phyloP scores from a whole-genome alignment of 2,797 vertebrate genomes.

The Hemibagrus guttatus region DNA sequence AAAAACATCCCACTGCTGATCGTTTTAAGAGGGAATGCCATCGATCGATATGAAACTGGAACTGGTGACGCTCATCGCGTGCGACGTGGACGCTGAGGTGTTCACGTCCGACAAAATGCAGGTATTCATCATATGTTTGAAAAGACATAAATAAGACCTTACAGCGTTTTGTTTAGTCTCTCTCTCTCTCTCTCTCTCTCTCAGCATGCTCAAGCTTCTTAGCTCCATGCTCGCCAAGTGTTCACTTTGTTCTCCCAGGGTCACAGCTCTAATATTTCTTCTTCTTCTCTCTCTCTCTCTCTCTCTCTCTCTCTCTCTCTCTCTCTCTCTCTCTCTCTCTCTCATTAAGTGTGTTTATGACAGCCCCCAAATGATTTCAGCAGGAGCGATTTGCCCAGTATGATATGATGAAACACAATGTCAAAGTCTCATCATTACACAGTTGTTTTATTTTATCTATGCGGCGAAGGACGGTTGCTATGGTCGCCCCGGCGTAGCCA shows the following conservation, averaged over 20 bases:
- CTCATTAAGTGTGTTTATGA: too few relatives aligned
- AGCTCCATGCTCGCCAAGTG: neutral
- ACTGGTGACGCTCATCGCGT: conserved; percentile 84
- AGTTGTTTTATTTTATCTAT: conserved; percentile 44
- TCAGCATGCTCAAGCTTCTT: neutral
- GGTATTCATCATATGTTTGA: conserved; percentile 63
- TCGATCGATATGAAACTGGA: conserved; percentile 86
- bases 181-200: neutral
- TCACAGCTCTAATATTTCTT: neutral
- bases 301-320: neutral
- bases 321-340: neutral
- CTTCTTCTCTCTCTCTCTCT: neutral
- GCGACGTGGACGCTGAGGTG: conserved; percentile 80
- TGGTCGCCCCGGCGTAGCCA: conserved; percentile 30
- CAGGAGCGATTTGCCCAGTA: neutral
- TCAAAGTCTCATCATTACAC: conserved; percentile 1
- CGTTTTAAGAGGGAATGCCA: conserved; percentile 75
- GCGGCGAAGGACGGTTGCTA: conserved; percentile 34
- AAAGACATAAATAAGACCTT: neutral
- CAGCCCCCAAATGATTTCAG: neutral
- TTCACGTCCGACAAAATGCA: conserved; percentile 83
- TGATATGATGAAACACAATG: neutral
- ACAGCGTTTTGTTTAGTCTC: neutral
- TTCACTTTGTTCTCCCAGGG: neutral
- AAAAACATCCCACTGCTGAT: neutral